Evolutionary conservation across 2,888 invertebrate species (phyloP), one percentile per base, ranked within the genome.

Genomic region (Drosophila conformis): DNA sequence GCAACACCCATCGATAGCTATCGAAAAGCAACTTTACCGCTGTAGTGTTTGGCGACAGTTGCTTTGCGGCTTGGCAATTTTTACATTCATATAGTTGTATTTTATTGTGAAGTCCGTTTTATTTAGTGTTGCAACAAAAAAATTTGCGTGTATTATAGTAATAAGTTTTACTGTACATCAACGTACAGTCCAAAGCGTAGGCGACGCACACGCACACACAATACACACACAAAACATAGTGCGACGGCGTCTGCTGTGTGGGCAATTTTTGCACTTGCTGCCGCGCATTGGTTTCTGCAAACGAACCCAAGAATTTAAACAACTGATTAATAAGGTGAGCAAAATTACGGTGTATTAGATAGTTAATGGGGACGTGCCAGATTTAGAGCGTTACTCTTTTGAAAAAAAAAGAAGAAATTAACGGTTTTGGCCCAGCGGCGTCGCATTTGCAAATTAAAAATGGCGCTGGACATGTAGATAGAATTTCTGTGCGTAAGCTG

Each of bases 371-470:
- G 46, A 38, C 4, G n/a, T 31, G 11, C 15, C 13, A 29, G 8
- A 27, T 31, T 27, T 42, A 18, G 21, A n/a, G 27, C 15, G 60
- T 8, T 42, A 2, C 18, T 27, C 1, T n/a, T 29, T 18, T 10
- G 15, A 1, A 31, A 40, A 49, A 49, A 27, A 21, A 6, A 15
- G 29, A 29, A 18, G 3, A 59, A 33, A 15, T 18, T 33, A 56
- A 54, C 2, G 13, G 13, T 58, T 73, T 27, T 2, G 51, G 27
- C 31, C 73, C 74, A 60, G 53, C 67, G 75, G 80, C 80, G 67
- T 78, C 80, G 38, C 38, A 36, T 78, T 74, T 61, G 82, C 85
- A 86, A 86, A 86, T 89, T 87, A 86, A 86, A 85, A 89, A 86
- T 86, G 85, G 85, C 85, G 85, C 53, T 86, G 69, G 78, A 61